A percentile compares a stretch with the other conserved stretches of the same genome.
phyloP scores from a whole-genome alignment of 2,113 vertebrate species.

The Nyctereutes procyonoides region DNA sequence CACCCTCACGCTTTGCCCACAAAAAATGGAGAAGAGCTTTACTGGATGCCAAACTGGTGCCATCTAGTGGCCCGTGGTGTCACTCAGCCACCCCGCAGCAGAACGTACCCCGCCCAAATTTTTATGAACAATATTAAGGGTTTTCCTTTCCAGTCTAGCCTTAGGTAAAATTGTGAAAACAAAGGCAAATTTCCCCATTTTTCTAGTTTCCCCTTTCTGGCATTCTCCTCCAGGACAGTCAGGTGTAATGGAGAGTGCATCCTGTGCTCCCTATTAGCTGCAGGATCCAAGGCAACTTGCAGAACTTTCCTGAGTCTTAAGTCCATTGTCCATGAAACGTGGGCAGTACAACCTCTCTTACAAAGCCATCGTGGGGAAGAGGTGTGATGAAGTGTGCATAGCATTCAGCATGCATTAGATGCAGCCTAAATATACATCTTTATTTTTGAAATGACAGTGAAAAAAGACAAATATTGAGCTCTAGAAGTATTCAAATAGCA shows the following conservation, averaged over 20 bases:
- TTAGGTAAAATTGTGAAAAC: background rate
- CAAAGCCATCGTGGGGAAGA: background rate
- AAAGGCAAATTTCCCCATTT: background rate
- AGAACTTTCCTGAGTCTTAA: background rate
- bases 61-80: slow-evolving; percentile 59
- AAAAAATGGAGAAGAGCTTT: background rate
- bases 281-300: background rate
- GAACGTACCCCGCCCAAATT: background rate
- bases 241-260: background rate
- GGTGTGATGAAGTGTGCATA: rapidly evolving
- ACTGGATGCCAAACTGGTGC: background rate
- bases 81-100: background rate
- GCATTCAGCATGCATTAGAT: background rate
- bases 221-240: background rate
- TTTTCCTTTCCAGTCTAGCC: background rate
- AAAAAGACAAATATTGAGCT: background rate
- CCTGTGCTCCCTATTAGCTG: background rate
- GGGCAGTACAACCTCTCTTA: background rate
- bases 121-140: background rate
- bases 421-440: background rate
- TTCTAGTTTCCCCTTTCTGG: background rate
- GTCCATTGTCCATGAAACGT: background rate
- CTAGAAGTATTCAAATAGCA: background rate
- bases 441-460: background rate
- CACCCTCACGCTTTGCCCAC: background rate